Percentiles rank a stretch among this genome's conserved stretches.
These are phyloP conservation scores for Xerus rutilus DNA, from an alignment of 2,797 vertebrate species.

Conservation along the genomic window DNA sequence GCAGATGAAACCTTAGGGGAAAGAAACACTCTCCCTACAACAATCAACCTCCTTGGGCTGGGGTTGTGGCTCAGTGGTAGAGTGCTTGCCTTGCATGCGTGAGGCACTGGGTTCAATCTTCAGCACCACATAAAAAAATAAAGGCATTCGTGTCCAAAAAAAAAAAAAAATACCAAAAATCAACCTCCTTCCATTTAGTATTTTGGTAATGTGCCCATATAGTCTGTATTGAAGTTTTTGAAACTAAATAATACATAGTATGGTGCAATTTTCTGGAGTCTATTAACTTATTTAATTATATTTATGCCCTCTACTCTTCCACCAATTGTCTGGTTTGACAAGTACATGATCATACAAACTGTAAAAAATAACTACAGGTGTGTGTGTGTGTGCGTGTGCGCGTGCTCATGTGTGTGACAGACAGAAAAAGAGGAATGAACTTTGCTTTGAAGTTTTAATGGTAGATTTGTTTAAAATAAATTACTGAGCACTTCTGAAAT, in stretches of 20 bases:
- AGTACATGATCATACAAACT: not conserved
- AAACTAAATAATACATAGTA: constrained; percentile 9
- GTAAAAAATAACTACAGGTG: not conserved
- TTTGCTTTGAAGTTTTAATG: not conserved
- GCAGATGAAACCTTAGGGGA: not conserved
- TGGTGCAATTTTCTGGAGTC: not conserved
- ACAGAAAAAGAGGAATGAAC: too few relatives aligned
- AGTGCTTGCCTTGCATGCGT: too few relatives aligned
- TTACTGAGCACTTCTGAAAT: constrained; percentile 1
- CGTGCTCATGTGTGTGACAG: not conserved
- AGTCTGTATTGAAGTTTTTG: not conserved
- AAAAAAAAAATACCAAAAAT: not conserved
- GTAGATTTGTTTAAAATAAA: constrained; percentile 25
- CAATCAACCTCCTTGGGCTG: not conserved
- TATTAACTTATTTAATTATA: constrained; percentile 1
- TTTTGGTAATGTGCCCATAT: not conserved
- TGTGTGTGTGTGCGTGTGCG: not conserved
- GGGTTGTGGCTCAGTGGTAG: too few relatives aligned
- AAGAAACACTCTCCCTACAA: not conserved
- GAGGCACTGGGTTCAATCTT: too few relatives aligned
- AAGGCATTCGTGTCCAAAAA: too few relatives aligned
- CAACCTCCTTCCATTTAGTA: not conserved
- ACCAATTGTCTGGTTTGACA: not conserved
- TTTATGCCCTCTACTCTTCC: not conserved
- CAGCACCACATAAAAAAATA: too few relatives aligned